phyloP scores from a whole-genome alignment of 1,140 invertebrate genomes.

The Drusus annulatus region DNA sequence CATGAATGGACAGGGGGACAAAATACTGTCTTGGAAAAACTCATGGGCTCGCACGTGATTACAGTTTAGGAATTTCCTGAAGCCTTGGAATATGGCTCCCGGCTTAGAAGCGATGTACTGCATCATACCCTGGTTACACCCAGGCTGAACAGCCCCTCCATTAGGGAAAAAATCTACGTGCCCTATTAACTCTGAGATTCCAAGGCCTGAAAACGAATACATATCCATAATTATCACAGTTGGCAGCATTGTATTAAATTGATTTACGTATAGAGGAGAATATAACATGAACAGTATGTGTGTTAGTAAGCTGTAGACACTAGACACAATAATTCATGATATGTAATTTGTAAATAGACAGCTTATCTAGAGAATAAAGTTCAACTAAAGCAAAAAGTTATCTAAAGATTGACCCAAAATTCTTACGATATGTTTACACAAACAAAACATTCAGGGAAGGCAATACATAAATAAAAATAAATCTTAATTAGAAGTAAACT shows the following conservation, averaged over 20 bases:
- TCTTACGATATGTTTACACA: background rate
- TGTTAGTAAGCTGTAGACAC: no score
- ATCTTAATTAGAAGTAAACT: no score
- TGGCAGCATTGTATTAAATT: no score
- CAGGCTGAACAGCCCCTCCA: slow-evolving; percentile 88
- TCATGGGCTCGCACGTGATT: slow-evolving; percentile 89
- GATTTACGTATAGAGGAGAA: no score
- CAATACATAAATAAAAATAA: background rate
- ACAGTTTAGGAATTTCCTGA: slow-evolving; percentile 85
- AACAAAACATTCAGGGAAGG: background rate
- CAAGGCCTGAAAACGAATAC: slow-evolving; percentile 73
- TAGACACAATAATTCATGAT: no score
- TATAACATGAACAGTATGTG: no score
- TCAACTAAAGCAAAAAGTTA: slow-evolving; percentile 13
- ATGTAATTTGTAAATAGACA: slow-evolving; percentile 19
- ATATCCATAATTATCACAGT: no score
- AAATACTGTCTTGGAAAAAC: slow-evolving; percentile 90
- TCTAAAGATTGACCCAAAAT: slow-evolving; percentile 18
- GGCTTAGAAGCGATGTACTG: slow-evolving; percentile 79
- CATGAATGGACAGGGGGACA: slow-evolving; percentile 80
- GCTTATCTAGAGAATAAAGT: slow-evolving; percentile 12
- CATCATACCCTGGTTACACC: slow-evolving; percentile 82
- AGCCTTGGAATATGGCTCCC: slow-evolving; percentile 74
- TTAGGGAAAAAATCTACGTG: slow-evolving; percentile 95
- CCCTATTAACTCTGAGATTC: slow-evolving; percentile 85